Evolutionary conservation across 2,888 invertebrate genomes (phyloP).

Genomic region (Cheilosia grossa): DNA sequence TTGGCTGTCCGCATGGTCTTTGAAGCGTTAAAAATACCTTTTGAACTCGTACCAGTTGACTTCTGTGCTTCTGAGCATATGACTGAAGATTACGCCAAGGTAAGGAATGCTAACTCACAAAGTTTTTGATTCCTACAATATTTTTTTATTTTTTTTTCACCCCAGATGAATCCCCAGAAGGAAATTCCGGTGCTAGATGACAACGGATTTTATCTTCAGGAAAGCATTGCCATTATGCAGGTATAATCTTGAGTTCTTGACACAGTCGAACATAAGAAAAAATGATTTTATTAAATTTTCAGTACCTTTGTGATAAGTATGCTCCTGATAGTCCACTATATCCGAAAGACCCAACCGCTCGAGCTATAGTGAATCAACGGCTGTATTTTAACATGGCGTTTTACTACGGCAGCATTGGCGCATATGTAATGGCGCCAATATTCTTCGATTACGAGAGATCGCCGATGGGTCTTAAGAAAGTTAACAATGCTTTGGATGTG

Average conservation of each 20-base stretch:
- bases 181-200: constrained; percentile 92
- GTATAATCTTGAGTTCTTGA: constrained; percentile 26
- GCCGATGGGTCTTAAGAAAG: constrained; percentile 87
- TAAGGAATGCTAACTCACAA: constrained; percentile 78
- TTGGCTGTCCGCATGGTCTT: constrained; percentile 89
- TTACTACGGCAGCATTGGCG: constrained; percentile 87
- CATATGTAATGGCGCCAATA: constrained; percentile 87
- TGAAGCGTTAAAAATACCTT: constrained; percentile 86
- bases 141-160: background rate
- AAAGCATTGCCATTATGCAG: constrained; percentile 87
- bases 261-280: background rate
- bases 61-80: constrained; percentile 90
- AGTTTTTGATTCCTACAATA: background rate
- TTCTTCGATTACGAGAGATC: constrained; percentile 90
- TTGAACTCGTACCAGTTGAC: constrained; percentile 87
- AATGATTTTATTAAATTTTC: constrained; percentile 79
- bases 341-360: constrained; percentile 87
- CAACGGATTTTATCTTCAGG: constrained; percentile 90
- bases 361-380: constrained; percentile 91
- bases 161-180: constrained; percentile 79
- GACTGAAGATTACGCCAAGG: constrained; percentile 88
- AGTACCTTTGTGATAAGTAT: constrained; percentile 91
- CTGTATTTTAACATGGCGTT: constrained; percentile 91
- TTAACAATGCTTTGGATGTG: constrained; percentile 86
- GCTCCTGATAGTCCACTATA: constrained; percentile 87